Conservation (phyloP, 2,797 vertebrate genomes). For the Poeciliopsis gracilis region DNA sequence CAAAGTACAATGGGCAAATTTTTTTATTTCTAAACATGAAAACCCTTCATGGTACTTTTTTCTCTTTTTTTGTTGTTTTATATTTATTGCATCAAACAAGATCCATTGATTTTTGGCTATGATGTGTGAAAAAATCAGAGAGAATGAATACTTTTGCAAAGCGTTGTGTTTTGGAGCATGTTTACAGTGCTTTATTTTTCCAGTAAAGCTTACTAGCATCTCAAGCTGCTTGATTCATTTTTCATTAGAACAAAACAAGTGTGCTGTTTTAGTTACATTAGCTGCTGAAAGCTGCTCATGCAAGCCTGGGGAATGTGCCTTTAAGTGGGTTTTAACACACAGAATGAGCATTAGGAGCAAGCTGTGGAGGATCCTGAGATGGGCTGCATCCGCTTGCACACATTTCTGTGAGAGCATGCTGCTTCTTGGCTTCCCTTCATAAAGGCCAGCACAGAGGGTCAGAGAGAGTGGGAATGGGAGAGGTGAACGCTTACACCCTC, state of each 20-base stretch:
- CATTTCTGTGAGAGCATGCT: slow-evolving; percentile 67
- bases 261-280: slow-evolving; percentile 25
- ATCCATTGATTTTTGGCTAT: background rate
- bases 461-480: slow-evolving; percentile 72
- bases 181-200: slow-evolving; percentile 13
- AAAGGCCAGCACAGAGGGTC: slow-evolving; percentile 73
- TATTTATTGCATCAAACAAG: background rate
- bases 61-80: background rate
- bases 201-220: slow-evolving; percentile 4
- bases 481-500: slow-evolving; percentile 65
- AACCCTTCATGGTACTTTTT: background rate
- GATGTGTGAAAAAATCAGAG: no score
- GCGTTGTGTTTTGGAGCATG: background rate
- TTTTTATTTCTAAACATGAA: background rate
- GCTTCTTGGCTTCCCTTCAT: slow-evolving; percentile 75
- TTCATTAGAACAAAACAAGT: slow-evolving; percentile 43
- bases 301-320: slow-evolving; percentile 46
- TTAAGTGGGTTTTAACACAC: slow-evolving; percentile 59
- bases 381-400: slow-evolving; percentile 75
- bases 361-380: slow-evolving; percentile 67
- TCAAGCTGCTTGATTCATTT: slow-evolving; percentile 21
- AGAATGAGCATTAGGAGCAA: slow-evolving; percentile 42
- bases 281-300: slow-evolving; percentile 43
- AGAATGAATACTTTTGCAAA: background rate
- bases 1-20: background rate